Conservation (phyloP, 1,140 invertebrate genomes). For the Palaemon carinicauda region DNA sequence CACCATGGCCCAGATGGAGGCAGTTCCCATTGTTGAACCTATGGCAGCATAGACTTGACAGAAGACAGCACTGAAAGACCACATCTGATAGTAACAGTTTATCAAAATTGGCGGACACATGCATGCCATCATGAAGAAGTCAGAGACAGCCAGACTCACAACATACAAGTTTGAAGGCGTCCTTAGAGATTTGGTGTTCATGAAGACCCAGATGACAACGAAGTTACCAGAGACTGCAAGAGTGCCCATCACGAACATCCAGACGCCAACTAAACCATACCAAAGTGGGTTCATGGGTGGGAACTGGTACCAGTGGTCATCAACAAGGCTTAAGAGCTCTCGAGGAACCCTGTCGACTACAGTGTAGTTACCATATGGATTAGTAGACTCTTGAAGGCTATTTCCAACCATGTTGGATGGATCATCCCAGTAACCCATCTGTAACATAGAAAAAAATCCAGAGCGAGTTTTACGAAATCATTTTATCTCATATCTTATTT, state of each 20-base stretch:
- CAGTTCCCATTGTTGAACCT: slow-evolving; percentile 66
- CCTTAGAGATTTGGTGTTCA: slow-evolving; percentile 77
- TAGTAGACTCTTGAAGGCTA: background rate
- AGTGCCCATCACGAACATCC: slow-evolving; percentile 79
- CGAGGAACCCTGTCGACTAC: slow-evolving; percentile 28
- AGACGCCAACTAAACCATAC: slow-evolving; percentile 80
- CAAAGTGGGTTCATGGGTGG: slow-evolving; percentile 80
- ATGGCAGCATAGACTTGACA: slow-evolving; percentile 82
- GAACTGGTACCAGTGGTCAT: slow-evolving; percentile 71
- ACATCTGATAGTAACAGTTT: slow-evolving; percentile 68
- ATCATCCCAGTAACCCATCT: background rate
- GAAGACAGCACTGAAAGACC: slow-evolving; percentile 73
- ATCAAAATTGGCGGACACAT: slow-evolving; percentile 83
- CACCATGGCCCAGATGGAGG: slow-evolving; percentile 61
- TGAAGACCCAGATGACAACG: slow-evolving; percentile 86
- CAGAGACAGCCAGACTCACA: slow-evolving; percentile 84
- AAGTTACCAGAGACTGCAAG: slow-evolving; percentile 81
- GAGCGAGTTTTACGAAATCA: too few species aligned
- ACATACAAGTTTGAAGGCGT: slow-evolving; percentile 85
- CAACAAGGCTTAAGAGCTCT: slow-evolving; percentile 33
- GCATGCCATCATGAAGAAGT: slow-evolving; percentile 77
- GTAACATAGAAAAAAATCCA: too few species aligned
- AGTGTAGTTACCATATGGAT: slow-evolving; percentile 1
- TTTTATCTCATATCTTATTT: too few species aligned
- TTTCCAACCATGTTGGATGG: background rate